Evolutionary conservation across 2,113 vertebrate genomes (phyloP).

Genomic region (Poeciliopsis occidentalis): DNA sequence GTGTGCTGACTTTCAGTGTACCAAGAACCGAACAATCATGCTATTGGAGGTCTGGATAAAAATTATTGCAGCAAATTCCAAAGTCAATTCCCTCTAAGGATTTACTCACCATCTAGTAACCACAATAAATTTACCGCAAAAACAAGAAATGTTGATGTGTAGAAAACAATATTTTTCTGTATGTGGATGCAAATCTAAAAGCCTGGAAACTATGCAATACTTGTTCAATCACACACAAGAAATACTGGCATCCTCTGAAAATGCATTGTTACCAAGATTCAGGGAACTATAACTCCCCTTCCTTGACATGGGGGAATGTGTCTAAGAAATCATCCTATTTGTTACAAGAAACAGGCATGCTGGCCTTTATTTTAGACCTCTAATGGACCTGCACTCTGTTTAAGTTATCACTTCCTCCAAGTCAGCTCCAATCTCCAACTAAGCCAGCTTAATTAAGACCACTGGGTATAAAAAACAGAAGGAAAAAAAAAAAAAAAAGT

Average conservation of each 20-base stretch:
- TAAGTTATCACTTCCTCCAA: constrained; percentile 57
- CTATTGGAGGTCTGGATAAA: constrained; percentile 63
- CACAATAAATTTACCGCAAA: constrained; percentile 60
- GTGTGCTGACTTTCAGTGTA: constrained; percentile 59
- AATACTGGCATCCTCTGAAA: constrained; percentile 41
- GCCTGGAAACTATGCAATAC: constrained; percentile 19
- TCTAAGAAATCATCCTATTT: constrained; percentile 53
- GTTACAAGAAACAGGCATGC: constrained; percentile 34
- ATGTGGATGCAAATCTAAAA: constrained; percentile 30
- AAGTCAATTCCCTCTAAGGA: constrained; percentile 44
- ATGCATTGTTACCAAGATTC: constrained; percentile 38
- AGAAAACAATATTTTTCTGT: constrained; percentile 9
- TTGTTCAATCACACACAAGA: constrained; percentile 27
- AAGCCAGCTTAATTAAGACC: constrained; percentile 57
- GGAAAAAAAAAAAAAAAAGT: constrained; percentile 24
- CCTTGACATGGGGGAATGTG: constrained; percentile 43
- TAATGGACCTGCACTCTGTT: constrained; percentile 54
- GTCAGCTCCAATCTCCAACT: constrained; percentile 49
- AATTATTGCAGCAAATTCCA: constrained; percentile 50
- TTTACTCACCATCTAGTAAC: constrained; percentile 61
- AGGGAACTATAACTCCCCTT: constrained; percentile 49
- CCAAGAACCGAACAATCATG: constrained; percentile 62
- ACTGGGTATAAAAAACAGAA: constrained; percentile 31
- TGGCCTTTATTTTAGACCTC: constrained; percentile 47
- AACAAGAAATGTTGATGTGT: constrained; percentile 44